Percentiles rank a stretch among this genome's conserved stretches.
phyloP scores from a whole-genome alignment of 2,888 invertebrate species.

The Eurois occulta region DNA sequence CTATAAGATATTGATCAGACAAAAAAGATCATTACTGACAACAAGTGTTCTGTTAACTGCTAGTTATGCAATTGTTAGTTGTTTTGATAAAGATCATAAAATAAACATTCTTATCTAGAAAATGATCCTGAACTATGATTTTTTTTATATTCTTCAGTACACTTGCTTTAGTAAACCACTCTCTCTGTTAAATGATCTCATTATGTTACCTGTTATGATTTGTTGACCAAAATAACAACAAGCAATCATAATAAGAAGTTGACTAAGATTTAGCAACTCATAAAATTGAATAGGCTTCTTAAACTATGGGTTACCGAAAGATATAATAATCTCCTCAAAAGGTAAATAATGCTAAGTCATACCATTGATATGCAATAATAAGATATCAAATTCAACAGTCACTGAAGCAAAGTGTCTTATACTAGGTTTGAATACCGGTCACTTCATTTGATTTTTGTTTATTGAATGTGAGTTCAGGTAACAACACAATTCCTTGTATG shows the following conservation, averaged over 20 bases:
- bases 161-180: background rate
- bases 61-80: constrained; percentile 16
- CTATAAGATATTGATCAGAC: constrained; percentile 2
- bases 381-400: constrained; percentile 6
- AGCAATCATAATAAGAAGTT: constrained; percentile 35
- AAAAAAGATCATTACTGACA: background rate
- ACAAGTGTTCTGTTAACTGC: background rate
- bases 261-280: constrained; percentile 3
- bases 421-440: background rate
- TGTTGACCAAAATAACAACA: constrained; percentile 31
- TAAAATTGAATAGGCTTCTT: constrained; percentile 16
- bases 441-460: background rate
- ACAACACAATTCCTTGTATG: background rate
- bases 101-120: constrained; percentile 17
- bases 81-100: constrained; percentile 5
- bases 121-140: background rate
- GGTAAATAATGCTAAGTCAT: constrained; percentile 3
- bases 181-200: constrained; percentile 10
- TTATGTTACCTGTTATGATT: constrained; percentile 36
- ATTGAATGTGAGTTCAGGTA: background rate
- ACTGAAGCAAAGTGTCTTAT: background rate
- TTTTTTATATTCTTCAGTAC: background rate
- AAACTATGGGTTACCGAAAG: background rate
- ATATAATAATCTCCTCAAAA: constrained; percentile 2
- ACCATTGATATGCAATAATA: background rate